These are phyloP conservation scores for Anableps anableps DNA, from an alignment of 2,797 vertebrate species.

Conservation along the genomic window DNA sequence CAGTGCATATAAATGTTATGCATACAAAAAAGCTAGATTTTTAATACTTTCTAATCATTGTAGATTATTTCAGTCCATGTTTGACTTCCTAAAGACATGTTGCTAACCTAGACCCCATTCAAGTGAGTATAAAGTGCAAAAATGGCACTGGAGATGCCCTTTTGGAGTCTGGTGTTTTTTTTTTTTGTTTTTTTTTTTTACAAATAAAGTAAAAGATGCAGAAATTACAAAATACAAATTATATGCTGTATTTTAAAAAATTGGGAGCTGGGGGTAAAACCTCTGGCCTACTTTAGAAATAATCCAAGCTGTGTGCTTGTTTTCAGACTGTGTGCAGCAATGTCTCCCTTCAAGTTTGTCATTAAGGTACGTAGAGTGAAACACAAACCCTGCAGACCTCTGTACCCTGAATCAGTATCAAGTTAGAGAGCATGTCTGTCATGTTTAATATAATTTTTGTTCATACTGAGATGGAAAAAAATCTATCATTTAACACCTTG, in stretches of 20 bases:
- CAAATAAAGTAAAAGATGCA: not conserved
- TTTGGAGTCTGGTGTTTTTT: not conserved
- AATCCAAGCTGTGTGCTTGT: not conserved
- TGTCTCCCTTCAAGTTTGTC: conserved; percentile 87
- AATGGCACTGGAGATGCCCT: not conserved
- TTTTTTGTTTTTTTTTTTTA: not conserved
- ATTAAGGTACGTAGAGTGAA: conserved; percentile 85
- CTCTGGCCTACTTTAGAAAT: not conserved
- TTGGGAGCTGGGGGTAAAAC: not conserved
- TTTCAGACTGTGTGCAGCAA: conserved; percentile 74
- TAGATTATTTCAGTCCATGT: not conserved
- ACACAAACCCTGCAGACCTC: not conserved
- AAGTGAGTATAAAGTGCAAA: too few relatives aligned
- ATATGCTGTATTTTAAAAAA: not conserved
- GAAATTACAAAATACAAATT: too few relatives aligned
- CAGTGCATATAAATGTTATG: not conserved
- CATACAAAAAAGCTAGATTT: not conserved
- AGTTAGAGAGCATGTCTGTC: not conserved
- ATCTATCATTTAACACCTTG: not conserved
- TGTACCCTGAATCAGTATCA: not conserved
- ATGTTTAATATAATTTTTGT: not conserved
- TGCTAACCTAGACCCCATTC: not conserved
- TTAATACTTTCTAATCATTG: not conserved
- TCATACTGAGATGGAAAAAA: not conserved
- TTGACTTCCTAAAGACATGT: not conserved